Conservation (phyloP, 2,797 vertebrate species). For the Propithecus perrieri region DNA sequence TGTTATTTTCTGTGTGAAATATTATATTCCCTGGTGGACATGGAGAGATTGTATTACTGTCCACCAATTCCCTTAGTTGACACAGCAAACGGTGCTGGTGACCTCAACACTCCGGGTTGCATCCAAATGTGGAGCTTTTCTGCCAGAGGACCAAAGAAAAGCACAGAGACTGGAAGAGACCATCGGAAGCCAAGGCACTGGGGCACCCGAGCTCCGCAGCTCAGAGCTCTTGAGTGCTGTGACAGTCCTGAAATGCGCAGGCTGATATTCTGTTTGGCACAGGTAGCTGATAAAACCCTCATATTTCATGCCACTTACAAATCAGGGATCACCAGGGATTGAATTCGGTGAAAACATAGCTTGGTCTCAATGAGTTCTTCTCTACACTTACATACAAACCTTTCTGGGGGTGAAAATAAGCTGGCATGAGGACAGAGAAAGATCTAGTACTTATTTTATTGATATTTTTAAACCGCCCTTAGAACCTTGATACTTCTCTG, state of each 20-base stretch:
- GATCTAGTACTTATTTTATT: not conserved
- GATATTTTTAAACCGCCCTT: not conserved
- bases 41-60: slow-evolving; percentile 69
- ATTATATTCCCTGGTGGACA: slow-evolving; percentile 60
- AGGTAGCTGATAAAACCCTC: not conserved
- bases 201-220: not conserved
- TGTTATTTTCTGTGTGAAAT: slow-evolving; percentile 79
- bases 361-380: slow-evolving; percentile 17
- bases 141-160: not conserved
- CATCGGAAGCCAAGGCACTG: not conserved
- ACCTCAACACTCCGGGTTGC: slow-evolving; percentile 45
- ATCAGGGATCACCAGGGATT: not conserved
- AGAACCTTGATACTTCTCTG: not conserved
- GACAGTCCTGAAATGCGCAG: not conserved
- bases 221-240: accelerated
- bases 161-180: not conserved
- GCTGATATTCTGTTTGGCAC: not conserved
- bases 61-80: slow-evolving; percentile 61
- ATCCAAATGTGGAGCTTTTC: slow-evolving; percentile 65
- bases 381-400: not conserved
- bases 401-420: not conserved
- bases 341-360: not conserved
- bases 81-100: not conserved
- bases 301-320: not conserved
- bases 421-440: not conserved